Base-by-base conservation (phyloP, 92 coral and sea anemone genomes). In the Zoanthus sansibaricus region DNA sequence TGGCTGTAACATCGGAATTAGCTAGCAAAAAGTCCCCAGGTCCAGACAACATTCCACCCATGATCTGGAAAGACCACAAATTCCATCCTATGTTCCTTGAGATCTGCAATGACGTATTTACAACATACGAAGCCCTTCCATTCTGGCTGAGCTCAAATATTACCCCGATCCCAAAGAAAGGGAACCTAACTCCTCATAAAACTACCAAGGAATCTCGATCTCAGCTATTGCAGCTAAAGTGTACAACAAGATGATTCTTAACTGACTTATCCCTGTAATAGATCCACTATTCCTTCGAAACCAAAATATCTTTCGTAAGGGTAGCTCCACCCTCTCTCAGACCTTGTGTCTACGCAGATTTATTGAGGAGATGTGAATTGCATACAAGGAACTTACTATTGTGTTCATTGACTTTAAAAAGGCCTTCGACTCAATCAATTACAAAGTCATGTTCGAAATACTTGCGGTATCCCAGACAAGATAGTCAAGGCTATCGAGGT, bases 161-260 rank as follows among this genome's bases (percentile, higher is more conserved):
- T 59, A 62, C 58, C n/a, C 86, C 86, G 25, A 47, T 80, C 31
- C 48, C 37, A 56, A 82, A 82, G 86, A 82, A 82, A 82, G 86
- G 86, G 14, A 51, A 82, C 54, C 76, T 82, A 3, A 66, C 75
- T 3, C 44, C 13, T 20, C n/a, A 42, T 20, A 9, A 58, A 61
- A 82, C 76, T 82, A 82, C 51, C 86, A n/a, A 13, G 52, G 86
- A 62, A 82, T 82, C 68, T 33, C 25, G 13, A 1, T 80, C 8
- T 25, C 75, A 21, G 75, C 52, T 15, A 25, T 80, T n/a, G 86
- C 76, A 10, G 71, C 86, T 44, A 80, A 80, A 12, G 55, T 80
- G 54, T 80, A 80, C 76, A 54, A 37, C 42, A 37, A 54, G 13
- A 54, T 7, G 9, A 21, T 58, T 16, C 86, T 82, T 7, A 82